A percentile compares a stretch with the other conserved stretches of the same genome.
Evolutionary conservation across 2,888 invertebrate genomes (phyloP).

Genomic region (Xestia ashworthii): DNA sequence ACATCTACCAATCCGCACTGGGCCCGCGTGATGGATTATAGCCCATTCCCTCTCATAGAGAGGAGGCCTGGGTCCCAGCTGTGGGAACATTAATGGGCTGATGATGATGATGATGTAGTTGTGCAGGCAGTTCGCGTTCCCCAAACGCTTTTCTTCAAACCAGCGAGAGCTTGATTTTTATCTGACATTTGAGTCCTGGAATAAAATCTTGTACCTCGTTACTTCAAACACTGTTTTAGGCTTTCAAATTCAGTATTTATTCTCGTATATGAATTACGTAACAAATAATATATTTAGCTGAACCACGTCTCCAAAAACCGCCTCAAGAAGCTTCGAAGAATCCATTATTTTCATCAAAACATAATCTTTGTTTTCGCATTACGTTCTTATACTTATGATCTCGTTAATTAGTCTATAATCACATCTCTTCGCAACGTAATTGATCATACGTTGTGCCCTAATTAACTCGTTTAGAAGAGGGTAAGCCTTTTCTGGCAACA

Average conservation of each 20-base stretch:
- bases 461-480: constrained; percentile 54
- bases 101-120: too few species aligned
- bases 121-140: too few species aligned
- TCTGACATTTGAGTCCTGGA: not conserved
- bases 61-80: too few species aligned
- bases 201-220: not conserved
- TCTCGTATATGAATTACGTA: constrained; percentile 3
- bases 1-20: too few species aligned
- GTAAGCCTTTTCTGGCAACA: not conserved
- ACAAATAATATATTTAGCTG: constrained; percentile 5
- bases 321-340: not conserved
- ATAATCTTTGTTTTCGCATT: constrained; percentile 47
- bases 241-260: too few species aligned
- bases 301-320: not conserved
- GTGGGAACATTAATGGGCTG: too few species aligned
- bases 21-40: too few species aligned
- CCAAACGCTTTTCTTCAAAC: not conserved
- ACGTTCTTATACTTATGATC: constrained; percentile 46
- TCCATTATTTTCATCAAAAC: constrained; percentile 15
- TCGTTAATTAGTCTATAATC: constrained; percentile 63
- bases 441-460: constrained; percentile 63
- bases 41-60: too few species aligned
- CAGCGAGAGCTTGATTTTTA: not conserved
- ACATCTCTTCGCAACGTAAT: constrained; percentile 59
- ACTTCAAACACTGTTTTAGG: too few species aligned